phyloP scores from a whole-genome alignment of 2,797 vertebrate species.

The Oreortyx pictus region DNA sequence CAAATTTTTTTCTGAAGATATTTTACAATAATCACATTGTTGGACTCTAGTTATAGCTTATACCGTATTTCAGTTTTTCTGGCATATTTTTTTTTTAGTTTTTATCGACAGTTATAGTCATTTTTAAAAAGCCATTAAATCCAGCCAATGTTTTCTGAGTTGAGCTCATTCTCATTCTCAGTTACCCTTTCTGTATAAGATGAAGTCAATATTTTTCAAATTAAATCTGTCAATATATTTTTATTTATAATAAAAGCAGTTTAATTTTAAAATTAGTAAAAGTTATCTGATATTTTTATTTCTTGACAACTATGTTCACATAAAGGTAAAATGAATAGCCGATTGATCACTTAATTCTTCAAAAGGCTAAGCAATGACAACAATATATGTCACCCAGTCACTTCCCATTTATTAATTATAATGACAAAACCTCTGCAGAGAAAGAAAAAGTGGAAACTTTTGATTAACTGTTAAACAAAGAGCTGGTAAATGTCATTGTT shows the following conservation, averaged over 20 bases:
- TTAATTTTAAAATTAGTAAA: conserved; percentile 13
- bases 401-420: conserved; percentile 25
- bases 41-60: not conserved
- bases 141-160: not conserved
- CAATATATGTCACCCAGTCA: not conserved
- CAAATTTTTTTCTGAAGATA: conserved; percentile 26
- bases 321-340: not conserved
- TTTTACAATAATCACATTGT: not conserved
- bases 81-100: not conserved
- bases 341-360: conserved; percentile 17
- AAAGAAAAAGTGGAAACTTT: not conserved
- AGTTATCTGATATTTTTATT: not conserved
- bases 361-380: conserved; percentile 7
- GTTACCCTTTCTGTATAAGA: not conserved
- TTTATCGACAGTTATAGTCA: not conserved
- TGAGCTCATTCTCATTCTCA: conserved; percentile 8
- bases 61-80: not conserved
- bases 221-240: conserved; percentile 5
- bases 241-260: not conserved
- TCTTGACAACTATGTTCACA: not conserved
- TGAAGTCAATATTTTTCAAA: not conserved
- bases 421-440: not conserved
- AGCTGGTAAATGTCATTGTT: not conserved
- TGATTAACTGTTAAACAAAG: not conserved
- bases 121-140: conserved; percentile 44